Percentiles rank a stretch among this genome's conserved stretches.
Conservation (phyloP, 2,113 vertebrate genomes). For the Anolis carolinensis region DNA sequence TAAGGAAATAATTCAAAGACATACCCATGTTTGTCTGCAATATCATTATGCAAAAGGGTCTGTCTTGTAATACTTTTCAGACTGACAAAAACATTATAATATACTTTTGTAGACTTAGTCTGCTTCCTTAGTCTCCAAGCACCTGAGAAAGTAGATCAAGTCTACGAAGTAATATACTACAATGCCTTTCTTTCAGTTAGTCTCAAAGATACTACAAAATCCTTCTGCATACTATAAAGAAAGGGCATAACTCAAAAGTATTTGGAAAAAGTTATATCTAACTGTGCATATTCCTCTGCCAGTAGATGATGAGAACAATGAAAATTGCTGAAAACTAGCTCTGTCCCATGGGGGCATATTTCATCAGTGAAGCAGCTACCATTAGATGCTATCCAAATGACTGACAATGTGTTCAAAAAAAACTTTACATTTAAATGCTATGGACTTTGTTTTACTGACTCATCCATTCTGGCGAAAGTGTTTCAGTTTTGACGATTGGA, state of each 20-base stretch:
- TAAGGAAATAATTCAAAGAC: no score
- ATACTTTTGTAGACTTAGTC: no score
- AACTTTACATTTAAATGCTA: neutral
- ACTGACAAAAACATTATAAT: no score
- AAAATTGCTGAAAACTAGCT: neutral
- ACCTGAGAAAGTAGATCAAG: no score
- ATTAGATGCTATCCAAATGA: neutral
- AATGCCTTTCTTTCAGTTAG: no score
- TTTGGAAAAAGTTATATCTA: neutral
- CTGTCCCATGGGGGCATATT: neutral
- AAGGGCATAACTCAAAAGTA: neutral
- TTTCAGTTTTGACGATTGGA: neutral
- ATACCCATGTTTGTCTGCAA: no score
- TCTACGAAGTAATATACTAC: no score
- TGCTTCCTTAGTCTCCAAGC: no score
- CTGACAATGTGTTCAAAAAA: neutral
- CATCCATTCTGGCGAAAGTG: neutral
- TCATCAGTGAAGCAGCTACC: neutral
- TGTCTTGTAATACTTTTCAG: no score
- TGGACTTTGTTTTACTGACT: neutral
- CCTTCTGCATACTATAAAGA: neutral
- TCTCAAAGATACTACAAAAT: no score
- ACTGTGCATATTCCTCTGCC: neutral
- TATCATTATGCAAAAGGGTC: no score
- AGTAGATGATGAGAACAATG: neutral